phyloP scores from a whole-genome alignment of 2,797 vertebrate genomes.

The Muscicapa comitata region DNA sequence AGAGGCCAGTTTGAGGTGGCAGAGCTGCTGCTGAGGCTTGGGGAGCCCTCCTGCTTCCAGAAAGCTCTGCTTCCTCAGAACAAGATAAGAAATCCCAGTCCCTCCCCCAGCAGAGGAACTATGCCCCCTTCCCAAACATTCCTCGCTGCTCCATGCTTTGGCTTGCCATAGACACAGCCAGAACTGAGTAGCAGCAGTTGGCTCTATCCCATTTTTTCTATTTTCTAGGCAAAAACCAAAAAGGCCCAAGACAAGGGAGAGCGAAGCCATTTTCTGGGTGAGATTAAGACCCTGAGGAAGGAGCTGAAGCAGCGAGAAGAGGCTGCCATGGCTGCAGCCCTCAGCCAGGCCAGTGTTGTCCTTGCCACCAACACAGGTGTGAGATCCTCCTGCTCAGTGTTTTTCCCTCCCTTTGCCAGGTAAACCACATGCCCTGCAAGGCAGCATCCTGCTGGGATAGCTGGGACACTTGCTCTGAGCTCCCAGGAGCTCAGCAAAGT shows the following conservation, averaged over 20 bases:
- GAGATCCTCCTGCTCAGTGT: neutral
- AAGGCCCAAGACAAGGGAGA: slow-evolving; percentile 84
- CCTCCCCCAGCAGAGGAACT: neutral
- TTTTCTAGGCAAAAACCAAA: slow-evolving; percentile 78
- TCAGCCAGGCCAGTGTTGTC: slow-evolving; percentile 80
- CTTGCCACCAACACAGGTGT: slow-evolving; percentile 92
- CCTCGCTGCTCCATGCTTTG: neutral
- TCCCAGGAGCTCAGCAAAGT: neutral
- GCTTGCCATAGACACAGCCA: fast-evolving
- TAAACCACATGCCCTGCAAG: neutral
- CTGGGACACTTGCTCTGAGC: neutral
- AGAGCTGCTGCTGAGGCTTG: neutral
- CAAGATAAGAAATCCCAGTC: neutral
- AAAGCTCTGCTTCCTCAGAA: neutral
- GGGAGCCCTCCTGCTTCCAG: neutral
- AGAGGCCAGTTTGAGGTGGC: neutral
- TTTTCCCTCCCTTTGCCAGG: neutral
- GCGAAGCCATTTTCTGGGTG: slow-evolving; percentile 75
- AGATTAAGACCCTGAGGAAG: slow-evolving; percentile 85
- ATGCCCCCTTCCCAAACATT: neutral
- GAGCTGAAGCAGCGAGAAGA: slow-evolving; percentile 89
- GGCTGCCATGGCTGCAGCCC: slow-evolving; percentile 81
- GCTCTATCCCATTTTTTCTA: neutral
- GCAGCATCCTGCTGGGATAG: neutral
- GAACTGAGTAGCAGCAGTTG: neutral